Conservation (phyloP, 2,113 vertebrate species). For the Leptosomus discolor region DNA sequence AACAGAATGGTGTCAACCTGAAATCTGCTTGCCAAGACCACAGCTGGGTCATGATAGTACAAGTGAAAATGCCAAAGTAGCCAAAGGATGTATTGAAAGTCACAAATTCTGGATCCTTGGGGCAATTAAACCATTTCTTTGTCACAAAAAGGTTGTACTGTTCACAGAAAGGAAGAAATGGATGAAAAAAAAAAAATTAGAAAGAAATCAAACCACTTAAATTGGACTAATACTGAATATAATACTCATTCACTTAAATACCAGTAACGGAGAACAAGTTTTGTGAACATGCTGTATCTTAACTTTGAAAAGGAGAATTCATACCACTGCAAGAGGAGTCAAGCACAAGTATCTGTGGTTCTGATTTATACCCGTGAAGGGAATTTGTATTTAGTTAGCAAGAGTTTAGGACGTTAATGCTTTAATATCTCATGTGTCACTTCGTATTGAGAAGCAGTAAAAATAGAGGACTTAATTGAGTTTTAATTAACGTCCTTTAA, state of each 20-base stretch:
- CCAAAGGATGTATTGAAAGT: conserved; percentile 83
- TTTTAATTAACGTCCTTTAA: not conserved
- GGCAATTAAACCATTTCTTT: conserved; percentile 73
- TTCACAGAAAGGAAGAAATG: not conserved
- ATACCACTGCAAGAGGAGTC: not conserved
- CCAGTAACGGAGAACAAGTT: not conserved
- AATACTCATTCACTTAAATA: not conserved
- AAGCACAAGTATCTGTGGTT: not conserved
- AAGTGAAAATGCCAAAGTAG: conserved; percentile 81
- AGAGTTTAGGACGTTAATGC: not conserved
- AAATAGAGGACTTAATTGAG: not conserved
- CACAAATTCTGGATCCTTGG: conserved; percentile 66
- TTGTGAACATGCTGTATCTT: not conserved
- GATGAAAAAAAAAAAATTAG: not conserved
- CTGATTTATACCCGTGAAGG: not conserved
- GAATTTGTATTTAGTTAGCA: not conserved
- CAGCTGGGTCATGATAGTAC: conserved; percentile 72
- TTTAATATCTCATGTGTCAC: not conserved
- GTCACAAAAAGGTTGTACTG: conserved; percentile 79
- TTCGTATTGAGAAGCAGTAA: not conserved
- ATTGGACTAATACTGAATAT: not conserved
- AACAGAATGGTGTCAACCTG: conserved; percentile 60
- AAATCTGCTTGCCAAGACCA: conserved; percentile 70
- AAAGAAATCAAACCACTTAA: not conserved
- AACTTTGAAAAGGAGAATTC: not conserved